Base-by-base conservation (phyloP, 2,113 vertebrate genomes). In the Seriola dumerili region DNA sequence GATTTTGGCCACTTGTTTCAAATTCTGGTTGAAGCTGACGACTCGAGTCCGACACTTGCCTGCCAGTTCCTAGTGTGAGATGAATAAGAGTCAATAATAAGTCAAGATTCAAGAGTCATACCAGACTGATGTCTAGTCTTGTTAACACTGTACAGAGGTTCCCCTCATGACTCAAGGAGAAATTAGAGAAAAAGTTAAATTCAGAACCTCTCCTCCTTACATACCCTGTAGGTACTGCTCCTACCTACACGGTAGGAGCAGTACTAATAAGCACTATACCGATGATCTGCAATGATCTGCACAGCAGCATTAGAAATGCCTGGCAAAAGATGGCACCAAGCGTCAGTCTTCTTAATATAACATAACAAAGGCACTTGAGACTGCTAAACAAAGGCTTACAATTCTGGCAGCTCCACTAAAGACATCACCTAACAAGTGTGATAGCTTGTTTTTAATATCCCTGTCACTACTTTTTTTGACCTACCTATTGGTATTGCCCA, bases 381-480 rank as follows among this genome's bases (percentile, higher is more conserved):
- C 10, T 61, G 23, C 16, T 64, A 62, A 72, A 81, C 11, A 59
- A 75, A 74, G 36, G 6, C 63, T 44, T 55, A 14, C 48, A 68
- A 25, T 78, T 25, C 44, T 72, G 14, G 36, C 16, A 66, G 59
- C 71, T 62, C 3, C 36, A 44, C 40, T 42, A 7, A 85, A 66
- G 34, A 59, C 36, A 69, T 13, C 38, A 64, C 44, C 23, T 57
- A 13, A 8, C n/a, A 54, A 72, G n/a, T 11, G 25, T 13, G 13
- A 54, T 48, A 46, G 17, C 54, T 67, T 55, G 62, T 29, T 50
- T 29, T 48, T 25, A 58, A 36, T 2, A n/a, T 46, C 14, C 36
- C 13, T 25, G 16, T 75, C 23, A 46, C 10, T 29, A 23, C 1
- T 5, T 21, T 34, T 63, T 13, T 32, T 6, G 13, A 32, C 34